A percentile compares a stretch with the other conserved stretches of the same genome.
Evolutionary conservation across 2,113 vertebrate genomes (phyloP).

Genomic region (Suricata suricatta): DNA sequence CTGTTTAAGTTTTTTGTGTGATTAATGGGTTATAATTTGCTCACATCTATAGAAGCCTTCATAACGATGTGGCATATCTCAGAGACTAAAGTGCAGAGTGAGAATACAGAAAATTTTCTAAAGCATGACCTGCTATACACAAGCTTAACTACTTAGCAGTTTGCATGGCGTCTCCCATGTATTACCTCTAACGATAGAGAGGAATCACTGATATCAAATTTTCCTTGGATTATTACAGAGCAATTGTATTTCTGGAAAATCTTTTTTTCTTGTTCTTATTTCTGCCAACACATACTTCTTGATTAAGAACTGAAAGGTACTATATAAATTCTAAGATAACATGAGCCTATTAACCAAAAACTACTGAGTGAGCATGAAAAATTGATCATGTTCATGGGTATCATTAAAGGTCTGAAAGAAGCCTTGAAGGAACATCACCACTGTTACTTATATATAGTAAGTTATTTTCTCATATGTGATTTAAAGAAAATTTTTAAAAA

Average conservation of each 20-base stretch:
- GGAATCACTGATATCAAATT: background rate
- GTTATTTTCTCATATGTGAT: background rate
- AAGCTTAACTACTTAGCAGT: background rate
- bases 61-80: background rate
- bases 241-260: constrained; percentile 13
- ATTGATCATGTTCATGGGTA: background rate
- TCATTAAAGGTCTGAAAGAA: background rate
- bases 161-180: accelerated
- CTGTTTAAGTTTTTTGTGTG: background rate
- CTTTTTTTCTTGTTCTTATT: background rate
- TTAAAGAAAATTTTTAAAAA: background rate
- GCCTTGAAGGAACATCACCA: background rate
- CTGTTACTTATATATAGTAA: background rate
- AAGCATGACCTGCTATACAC: background rate
- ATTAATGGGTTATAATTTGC: background rate
- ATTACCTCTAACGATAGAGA: background rate
- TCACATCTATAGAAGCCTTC: background rate
- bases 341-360: background rate
- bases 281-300: background rate
- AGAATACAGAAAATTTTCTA: background rate
- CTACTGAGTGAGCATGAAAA: background rate
- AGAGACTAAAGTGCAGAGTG: background rate
- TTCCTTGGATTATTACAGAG: background rate
- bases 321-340: background rate
- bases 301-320: background rate